These are phyloP conservation scores for Lochmaea crataegi DNA, from an alignment of 2,888 invertebrate species.

Conservation along the genomic window DNA sequence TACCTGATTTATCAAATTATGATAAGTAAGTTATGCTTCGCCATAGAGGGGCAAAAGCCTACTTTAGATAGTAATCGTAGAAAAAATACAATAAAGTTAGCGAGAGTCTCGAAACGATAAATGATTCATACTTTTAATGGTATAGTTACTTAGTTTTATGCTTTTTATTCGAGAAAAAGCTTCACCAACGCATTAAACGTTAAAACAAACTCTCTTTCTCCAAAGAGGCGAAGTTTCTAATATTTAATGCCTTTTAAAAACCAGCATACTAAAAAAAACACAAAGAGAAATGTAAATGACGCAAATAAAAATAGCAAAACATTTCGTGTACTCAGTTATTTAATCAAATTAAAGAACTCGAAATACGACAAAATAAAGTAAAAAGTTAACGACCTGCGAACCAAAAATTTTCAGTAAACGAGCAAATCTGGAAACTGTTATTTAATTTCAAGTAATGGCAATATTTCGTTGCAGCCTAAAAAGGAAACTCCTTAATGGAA, in stretches of 20 bases:
- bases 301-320: slow-evolving; percentile 6
- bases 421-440: slow-evolving; percentile 25
- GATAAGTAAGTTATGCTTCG: too few relatives aligned
- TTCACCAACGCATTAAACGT: too few relatives aligned
- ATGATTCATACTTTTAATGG: too few relatives aligned
- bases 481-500: neutral
- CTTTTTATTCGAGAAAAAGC: too few relatives aligned
- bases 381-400: slow-evolving; percentile 28
- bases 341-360: slow-evolving; percentile 28
- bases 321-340: slow-evolving; percentile 8
- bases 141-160: too few relatives aligned
- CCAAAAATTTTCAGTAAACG: slow-evolving; percentile 26
- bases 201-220: too few relatives aligned
- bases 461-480: slow-evolving; percentile 13
- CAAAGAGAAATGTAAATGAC: neutral
- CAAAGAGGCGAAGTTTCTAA: neutral
- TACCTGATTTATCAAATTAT: too few relatives aligned
- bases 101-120: too few relatives aligned
- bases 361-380: slow-evolving; percentile 23
- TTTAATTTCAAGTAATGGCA: slow-evolving; percentile 25
- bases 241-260: neutral
- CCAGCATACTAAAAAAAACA: neutral
- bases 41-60: too few relatives aligned
- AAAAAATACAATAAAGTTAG: too few relatives aligned
- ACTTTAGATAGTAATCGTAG: too few relatives aligned